Conservation (phyloP, 2,888 invertebrate species). For the Celastrina argiolus region DNA sequence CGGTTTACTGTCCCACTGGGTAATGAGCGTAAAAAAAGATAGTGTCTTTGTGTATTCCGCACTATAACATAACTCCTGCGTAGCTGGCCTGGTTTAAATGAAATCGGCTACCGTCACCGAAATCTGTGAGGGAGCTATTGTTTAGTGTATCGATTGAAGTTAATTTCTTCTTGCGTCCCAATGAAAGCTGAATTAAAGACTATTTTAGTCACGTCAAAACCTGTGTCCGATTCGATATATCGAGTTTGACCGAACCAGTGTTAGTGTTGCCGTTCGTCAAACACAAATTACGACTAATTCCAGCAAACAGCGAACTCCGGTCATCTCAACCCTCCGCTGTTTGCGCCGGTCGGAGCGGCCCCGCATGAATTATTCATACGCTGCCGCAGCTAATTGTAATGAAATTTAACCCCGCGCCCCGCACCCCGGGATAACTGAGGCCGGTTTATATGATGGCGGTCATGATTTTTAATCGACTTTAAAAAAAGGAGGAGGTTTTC, state of each 20-base stretch:
- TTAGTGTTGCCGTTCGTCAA: constrained; percentile 42
- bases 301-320: constrained; percentile 53
- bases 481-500: background rate
- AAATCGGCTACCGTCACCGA: too few relatives aligned
- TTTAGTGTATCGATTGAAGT: too few relatives aligned
- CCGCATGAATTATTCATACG: constrained; percentile 69
- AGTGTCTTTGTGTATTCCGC: too few relatives aligned
- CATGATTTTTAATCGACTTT: background rate
- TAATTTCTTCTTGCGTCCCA: too few relatives aligned
- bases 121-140: too few relatives aligned
- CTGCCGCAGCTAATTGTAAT: constrained; percentile 74
- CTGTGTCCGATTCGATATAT: too few relatives aligned
- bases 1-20: too few relatives aligned
- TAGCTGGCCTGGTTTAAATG: too few relatives aligned
- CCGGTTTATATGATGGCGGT: constrained; percentile 38
- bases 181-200: too few relatives aligned
- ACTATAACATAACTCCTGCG: too few relatives aligned
- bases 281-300: constrained; percentile 55
- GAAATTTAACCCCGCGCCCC: constrained; percentile 66
- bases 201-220: too few relatives aligned
- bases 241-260: constrained; percentile 34
- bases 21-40: too few relatives aligned
- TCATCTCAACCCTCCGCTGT: constrained; percentile 68
- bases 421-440: constrained; percentile 24
- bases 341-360: constrained; percentile 56